Evolutionary conservation across 2,888 invertebrate genomes (phyloP), one percentile per base, ranked within the genome.

Genomic region (Erebia epiphron): DNA sequence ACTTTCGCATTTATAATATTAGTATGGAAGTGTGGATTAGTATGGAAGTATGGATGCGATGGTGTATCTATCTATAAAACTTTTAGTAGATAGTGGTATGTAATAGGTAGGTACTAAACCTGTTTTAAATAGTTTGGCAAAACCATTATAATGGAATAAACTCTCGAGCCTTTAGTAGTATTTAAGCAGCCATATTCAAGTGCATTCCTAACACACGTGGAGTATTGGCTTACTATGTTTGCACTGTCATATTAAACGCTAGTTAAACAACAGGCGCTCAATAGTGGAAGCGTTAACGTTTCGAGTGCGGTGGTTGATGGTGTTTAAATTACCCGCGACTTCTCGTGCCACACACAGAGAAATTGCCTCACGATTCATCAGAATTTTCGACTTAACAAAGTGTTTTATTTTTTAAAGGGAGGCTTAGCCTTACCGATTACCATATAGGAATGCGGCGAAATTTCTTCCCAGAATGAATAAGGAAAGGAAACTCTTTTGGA

Each of bases 171-270:
- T 61, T 61, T 16, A 61, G 41, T 61, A 41, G 16, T 41, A 43
- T 61, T 61, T 4, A 61, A 41, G 61, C 35, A 52, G 52, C 26
- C 66, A 9, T 56, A 66, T 56, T 66, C 56, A 57, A 66, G 56
- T 66, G 66, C 56, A 66, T 57, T 66, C 56, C 66, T 66, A 56
- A 66, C 66, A 56, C 41, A 66, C 65, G 18, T 46, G 43, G 46
- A 57, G 66, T 66, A 57, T 66, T 66, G 66, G 21, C 56, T 66
- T 46, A 21, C 66, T 1, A 9, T 66, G 66, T 66, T 66, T 66
- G 56, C 56, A 41, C 35, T 56, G 66, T 66, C 66, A 66, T 13
- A 66, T 66, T 66, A 66, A 66, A 56, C 56, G 66, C 41, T 66
- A 56, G 66, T 66, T 66, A 66, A 66, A 66, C 43, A 66, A 13